Percentiles rank a stretch among this genome's conserved stretches.
Conservation (phyloP, 2,888 invertebrate species). For the Chaetoderma sp. region DNA sequence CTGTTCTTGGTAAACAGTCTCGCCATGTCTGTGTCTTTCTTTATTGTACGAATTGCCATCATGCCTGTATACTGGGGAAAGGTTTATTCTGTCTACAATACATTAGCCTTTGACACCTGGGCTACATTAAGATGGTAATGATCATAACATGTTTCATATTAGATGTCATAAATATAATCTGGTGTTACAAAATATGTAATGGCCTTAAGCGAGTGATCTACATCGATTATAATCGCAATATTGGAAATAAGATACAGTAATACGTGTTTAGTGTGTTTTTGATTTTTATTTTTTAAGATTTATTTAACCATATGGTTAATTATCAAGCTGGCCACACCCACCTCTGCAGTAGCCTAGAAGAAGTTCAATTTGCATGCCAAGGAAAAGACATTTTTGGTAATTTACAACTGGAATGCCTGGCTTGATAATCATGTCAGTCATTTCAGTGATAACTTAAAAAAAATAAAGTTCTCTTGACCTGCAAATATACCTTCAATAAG, state of each 20-base stretch:
- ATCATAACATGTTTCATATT: conserved; percentile 60
- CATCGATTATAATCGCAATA: conserved; percentile 15
- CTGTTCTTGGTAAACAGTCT: conserved; percentile 62
- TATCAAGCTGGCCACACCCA: too few relatives aligned
- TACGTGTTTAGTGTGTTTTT: neutral
- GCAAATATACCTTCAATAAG: too few relatives aligned
- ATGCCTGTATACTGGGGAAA: conserved; percentile 66
- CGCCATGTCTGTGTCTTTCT: conserved; percentile 64
- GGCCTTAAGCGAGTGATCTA: conserved; percentile 55
- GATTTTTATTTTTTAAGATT: neutral
- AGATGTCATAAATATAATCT: conserved; percentile 63
- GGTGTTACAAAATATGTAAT: conserved; percentile 63
- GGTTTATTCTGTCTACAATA: conserved; percentile 60
- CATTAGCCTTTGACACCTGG: conserved; percentile 53
- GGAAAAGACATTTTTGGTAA: too few relatives aligned
- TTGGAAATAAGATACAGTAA: conserved; percentile 3
- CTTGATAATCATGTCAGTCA: too few relatives aligned
- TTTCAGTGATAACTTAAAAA: too few relatives aligned
- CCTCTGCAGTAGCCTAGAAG: too few relatives aligned
- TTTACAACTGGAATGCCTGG: too few relatives aligned
- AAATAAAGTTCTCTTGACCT: too few relatives aligned
- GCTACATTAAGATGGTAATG: conserved; percentile 63
- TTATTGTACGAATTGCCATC: conserved; percentile 59
- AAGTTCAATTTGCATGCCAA: too few relatives aligned
- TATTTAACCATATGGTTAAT: too few relatives aligned